These are phyloP conservation scores for Hemibagrus wyckioides DNA, from an alignment of 2,113 vertebrate species.

Conservation along the genomic window DNA sequence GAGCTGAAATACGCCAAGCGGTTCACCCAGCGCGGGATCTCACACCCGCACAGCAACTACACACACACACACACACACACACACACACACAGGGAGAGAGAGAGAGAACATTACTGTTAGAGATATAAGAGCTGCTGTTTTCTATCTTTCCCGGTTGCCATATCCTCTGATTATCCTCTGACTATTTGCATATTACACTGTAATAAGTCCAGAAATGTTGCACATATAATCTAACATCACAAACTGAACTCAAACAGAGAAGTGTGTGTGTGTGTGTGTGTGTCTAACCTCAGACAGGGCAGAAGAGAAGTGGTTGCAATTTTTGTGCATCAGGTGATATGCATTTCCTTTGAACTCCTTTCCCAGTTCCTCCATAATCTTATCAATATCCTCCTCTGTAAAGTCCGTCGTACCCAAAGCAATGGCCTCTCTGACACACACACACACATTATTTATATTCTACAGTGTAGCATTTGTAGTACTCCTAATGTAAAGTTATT, in stretches of 20 bases:
- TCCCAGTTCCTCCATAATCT: constrained; percentile 91
- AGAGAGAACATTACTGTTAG: not conserved
- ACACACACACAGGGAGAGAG: not conserved
- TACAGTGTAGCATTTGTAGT: not conserved
- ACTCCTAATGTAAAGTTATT: not conserved
- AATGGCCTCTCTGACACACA: constrained; percentile 81
- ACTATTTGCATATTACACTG: not conserved
- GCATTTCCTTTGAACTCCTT: constrained; percentile 88
- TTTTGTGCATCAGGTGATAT: constrained; percentile 89
- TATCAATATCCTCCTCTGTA: constrained; percentile 86
- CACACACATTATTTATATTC: not conserved
- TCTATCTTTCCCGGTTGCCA: not conserved
- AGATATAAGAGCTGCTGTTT: not conserved
- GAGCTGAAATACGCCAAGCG: constrained; percentile 92
- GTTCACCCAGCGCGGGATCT: constrained; percentile 92
- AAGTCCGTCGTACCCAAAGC: constrained; percentile 89
- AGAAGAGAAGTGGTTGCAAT: constrained; percentile 89
- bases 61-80: constrained; percentile 32
- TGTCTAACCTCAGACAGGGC: constrained; percentile 83
- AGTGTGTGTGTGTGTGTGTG: too few species aligned
- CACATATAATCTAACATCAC: not conserved
- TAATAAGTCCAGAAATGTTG: not conserved
- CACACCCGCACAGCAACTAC: constrained; percentile 86
- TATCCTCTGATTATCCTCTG: too few species aligned
- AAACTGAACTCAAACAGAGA: not conserved